Percentiles rank a stretch among this genome's conserved stretches.
phyloP scores from a whole-genome alignment of 2,888 invertebrate genomes.

The Pristionchus mayeri region DNA sequence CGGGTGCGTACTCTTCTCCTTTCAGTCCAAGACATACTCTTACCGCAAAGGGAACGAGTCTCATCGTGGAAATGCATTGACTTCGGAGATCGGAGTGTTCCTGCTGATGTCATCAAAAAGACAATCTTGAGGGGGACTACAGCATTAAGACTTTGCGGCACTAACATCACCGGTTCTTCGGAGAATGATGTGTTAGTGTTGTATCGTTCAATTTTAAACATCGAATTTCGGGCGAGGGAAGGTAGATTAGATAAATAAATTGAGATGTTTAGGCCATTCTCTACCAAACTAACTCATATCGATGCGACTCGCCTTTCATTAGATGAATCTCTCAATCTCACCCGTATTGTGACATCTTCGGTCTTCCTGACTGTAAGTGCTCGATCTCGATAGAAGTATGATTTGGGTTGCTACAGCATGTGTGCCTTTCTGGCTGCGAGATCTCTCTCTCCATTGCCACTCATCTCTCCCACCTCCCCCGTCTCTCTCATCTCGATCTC shows the following conservation, averaged over 20 bases:
- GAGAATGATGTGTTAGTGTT: background rate
- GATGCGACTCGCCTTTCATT: background rate
- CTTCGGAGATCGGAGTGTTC: constrained; percentile 3
- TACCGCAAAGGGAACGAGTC: too few species aligned
- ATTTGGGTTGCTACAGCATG: background rate
- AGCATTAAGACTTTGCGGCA: constrained; percentile 10
- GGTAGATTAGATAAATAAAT: too few species aligned
- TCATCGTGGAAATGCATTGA: constrained; percentile 20
- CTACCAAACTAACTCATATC: background rate
- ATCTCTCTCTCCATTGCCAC: background rate
- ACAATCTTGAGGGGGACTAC: background rate
- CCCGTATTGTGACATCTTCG: background rate
- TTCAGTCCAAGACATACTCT: background rate
- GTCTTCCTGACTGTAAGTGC: background rate
- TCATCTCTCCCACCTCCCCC: background rate
- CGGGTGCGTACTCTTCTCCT: background rate
- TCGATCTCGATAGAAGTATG: too few species aligned
- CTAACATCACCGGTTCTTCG: background rate
- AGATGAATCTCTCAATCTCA: background rate
- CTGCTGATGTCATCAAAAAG: background rate
- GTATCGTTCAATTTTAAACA: background rate
- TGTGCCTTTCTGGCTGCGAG: constrained; percentile 4
- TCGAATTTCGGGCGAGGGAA: too few species aligned
- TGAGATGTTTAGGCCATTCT: background rate
- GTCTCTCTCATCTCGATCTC: constrained; percentile 30